phyloP scores from a whole-genome alignment of 2,797 vertebrate species.

The Ammospiza maritima region DNA sequence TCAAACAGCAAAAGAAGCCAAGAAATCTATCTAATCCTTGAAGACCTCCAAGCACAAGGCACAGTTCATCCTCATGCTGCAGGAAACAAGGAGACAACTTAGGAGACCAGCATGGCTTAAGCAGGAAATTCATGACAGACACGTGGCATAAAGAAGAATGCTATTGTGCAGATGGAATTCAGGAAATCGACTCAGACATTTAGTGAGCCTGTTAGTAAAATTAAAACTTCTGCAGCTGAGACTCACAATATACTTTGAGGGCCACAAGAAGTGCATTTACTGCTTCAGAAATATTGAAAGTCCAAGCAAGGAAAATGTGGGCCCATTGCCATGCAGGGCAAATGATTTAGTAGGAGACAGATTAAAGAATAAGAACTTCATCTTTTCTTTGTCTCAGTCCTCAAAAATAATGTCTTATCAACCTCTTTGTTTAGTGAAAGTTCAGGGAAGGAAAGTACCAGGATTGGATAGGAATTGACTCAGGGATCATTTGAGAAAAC shows the following conservation, averaged over 20 bases:
- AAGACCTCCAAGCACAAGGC: neutral
- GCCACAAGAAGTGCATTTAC: neutral
- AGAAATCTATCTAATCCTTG: neutral
- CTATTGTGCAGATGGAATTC: neutral
- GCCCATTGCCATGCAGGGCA: neutral
- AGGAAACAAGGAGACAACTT: neutral
- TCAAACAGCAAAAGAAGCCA: neutral
- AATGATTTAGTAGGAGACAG: neutral
- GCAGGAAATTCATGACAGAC: neutral
- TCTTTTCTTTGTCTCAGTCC: neutral
- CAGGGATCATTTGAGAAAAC: neutral
- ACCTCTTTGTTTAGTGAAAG: neutral
- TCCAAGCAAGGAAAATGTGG: neutral
- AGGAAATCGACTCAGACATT: neutral
- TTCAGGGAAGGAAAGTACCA: neutral
- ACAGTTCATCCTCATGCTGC: neutral
- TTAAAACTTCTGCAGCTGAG: neutral
- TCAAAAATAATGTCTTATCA: neutral
- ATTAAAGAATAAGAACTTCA: neutral
- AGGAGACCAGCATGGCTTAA: neutral
- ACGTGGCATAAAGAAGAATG: rapidly evolving
- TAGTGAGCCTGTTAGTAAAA: neutral
- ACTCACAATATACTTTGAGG: rapidly evolving
- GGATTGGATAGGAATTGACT: neutral
- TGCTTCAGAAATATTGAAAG: neutral